These are phyloP conservation scores for Rhyzopertha dominica DNA, from an alignment of 1,140 invertebrate genomes.

Conservation along the genomic window DNA sequence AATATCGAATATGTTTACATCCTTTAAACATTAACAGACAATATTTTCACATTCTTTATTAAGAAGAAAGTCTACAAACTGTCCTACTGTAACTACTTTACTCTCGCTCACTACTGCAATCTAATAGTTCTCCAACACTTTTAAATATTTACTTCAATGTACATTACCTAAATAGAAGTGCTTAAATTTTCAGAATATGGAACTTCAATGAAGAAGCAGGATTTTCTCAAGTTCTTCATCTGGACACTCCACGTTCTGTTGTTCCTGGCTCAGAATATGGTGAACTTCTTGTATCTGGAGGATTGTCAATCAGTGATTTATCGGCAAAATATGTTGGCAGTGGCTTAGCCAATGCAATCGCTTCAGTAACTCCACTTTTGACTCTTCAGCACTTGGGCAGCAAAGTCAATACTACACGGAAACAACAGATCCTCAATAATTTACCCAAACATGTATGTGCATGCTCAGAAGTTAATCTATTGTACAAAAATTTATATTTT, in stretches of 20 bases:
- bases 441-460: background rate
- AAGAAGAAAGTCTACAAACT: too few species aligned
- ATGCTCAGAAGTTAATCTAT: background rate
- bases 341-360: constrained; percentile 40
- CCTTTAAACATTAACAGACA: too few species aligned
- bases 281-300: constrained; percentile 54
- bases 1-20: too few species aligned
- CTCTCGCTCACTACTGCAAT: too few species aligned
- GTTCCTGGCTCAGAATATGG: constrained; percentile 58
- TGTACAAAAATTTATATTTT: constrained; percentile 4
- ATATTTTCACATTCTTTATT: too few species aligned
- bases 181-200: constrained; percentile 57
- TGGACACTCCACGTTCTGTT: constrained; percentile 55
- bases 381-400: constrained; percentile 50
- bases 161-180: too few species aligned
- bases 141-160: too few species aligned
- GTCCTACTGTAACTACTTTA: too few species aligned
- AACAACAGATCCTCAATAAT: background rate
- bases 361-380: constrained; percentile 45
- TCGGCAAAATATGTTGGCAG: too few species aligned
- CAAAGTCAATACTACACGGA: constrained; percentile 45
- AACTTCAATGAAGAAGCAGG: constrained; percentile 64
- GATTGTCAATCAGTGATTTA: too few species aligned
- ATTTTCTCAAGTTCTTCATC: constrained; percentile 60
- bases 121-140: too few species aligned